Conservation (phyloP, 2,113 vertebrate genomes). For the Tupaia chinensis region DNA sequence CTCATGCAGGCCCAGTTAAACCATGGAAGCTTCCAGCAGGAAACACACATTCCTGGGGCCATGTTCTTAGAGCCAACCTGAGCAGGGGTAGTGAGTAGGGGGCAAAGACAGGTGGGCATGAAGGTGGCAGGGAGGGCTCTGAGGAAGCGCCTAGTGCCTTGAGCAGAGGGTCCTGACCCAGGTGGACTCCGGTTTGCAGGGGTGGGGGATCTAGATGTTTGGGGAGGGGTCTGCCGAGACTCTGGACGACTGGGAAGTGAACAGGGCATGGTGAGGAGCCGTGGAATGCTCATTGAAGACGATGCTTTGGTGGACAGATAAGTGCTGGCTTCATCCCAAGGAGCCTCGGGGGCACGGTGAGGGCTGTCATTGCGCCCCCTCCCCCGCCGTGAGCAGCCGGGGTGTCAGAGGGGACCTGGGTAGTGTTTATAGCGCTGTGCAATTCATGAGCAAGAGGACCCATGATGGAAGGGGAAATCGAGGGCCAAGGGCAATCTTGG, state of each 20-base stretch:
- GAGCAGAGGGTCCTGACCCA: too few relatives aligned
- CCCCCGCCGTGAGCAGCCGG: background rate
- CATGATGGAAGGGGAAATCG: background rate
- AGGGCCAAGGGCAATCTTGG: accelerated
- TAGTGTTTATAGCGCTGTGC: background rate
- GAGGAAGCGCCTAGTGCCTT: accelerated
- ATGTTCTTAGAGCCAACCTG: too few relatives aligned
- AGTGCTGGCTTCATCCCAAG: background rate
- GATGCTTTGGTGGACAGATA: accelerated
- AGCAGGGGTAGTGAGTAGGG: too few relatives aligned
- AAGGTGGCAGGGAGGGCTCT: too few relatives aligned
- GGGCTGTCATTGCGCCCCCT: background rate
- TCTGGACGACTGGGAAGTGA: background rate
- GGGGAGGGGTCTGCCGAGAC: accelerated
- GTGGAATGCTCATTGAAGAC: too few relatives aligned
- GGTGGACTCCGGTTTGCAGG: background rate
- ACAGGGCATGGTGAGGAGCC: background rate
- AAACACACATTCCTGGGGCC: too few relatives aligned
- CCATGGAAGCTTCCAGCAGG: background rate
- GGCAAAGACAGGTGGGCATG: too few relatives aligned
- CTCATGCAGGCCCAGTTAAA: background rate
- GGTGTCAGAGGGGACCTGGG: too few relatives aligned
- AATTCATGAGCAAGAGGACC: too few relatives aligned
- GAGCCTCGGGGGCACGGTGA: accelerated
- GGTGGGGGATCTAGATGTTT: background rate